A percentile compares a stretch with the other conserved stretches of the same genome.
These are phyloP conservation scores for Zaprionus ghesquierei DNA, from an alignment of 1,140 invertebrate genomes.

Conservation along the genomic window DNA sequence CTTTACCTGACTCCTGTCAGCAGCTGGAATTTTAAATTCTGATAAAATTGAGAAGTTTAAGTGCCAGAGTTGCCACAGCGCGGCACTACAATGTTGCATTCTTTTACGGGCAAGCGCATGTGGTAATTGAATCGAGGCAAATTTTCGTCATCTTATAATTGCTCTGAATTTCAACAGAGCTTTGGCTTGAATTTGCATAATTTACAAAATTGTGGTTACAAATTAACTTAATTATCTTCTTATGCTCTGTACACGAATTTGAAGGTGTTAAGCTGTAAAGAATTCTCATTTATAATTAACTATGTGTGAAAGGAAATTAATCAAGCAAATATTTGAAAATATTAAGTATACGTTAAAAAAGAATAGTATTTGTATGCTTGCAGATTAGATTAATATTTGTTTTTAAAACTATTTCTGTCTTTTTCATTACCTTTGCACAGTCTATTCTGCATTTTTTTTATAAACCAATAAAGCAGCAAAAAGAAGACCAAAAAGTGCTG, in stretches of 20 bases:
- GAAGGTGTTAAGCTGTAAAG: no score
- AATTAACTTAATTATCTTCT: no score
- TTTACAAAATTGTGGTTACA: neutral
- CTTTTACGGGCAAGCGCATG: slow-evolving; percentile 21
- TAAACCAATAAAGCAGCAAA: neutral
- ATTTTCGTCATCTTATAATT: neutral
- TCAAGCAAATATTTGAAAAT: no score
- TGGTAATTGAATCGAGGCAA: slow-evolving; percentile 25
- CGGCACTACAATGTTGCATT: slow-evolving; percentile 38
- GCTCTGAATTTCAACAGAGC: neutral
- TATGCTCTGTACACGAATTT: no score
- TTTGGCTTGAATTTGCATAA: neutral
- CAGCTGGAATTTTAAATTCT: slow-evolving; percentile 11
- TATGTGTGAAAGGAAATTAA: no score
- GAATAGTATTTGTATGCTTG: no score
- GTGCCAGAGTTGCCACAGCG: neutral
- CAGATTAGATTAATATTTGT: no score
- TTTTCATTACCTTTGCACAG: neutral
- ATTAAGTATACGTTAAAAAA: no score
- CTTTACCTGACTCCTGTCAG: slow-evolving; percentile 19
- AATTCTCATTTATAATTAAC: no score
- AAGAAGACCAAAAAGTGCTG: neutral
- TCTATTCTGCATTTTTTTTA: neutral
- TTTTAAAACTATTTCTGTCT: no score
- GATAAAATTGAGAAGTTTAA: neutral